Evolutionary conservation across 2,113 vertebrate species (phyloP).

Genomic region (Dipodomys ordii): DNA sequence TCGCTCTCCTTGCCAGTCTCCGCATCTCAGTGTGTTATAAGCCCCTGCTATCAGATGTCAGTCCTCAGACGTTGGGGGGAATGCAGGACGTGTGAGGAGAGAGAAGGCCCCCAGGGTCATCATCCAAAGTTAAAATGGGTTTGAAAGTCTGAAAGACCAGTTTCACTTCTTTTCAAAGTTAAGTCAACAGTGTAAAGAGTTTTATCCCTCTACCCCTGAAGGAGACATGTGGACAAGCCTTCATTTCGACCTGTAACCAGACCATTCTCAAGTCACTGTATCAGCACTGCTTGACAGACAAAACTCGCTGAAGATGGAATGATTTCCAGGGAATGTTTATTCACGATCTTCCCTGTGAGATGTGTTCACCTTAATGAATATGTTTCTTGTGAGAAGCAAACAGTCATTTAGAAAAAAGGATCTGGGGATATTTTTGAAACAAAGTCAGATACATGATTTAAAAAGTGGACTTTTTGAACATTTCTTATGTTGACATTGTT

Average conservation of each 20-base stretch:
- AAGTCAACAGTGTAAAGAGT: too few relatives aligned
- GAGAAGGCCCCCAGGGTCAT: neutral
- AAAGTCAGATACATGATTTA: neutral
- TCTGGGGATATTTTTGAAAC: conserved; percentile 17
- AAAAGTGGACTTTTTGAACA: neutral
- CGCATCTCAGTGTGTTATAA: neutral
- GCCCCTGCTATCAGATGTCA: neutral
- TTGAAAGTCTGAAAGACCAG: neutral
- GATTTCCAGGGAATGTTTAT: neutral
- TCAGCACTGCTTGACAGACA: neutral
- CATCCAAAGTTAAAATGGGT: too few relatives aligned
- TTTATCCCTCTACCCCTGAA: neutral
- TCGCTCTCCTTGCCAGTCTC: neutral
- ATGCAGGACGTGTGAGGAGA: neutral
- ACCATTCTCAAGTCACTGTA: too few relatives aligned
- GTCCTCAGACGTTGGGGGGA: neutral
- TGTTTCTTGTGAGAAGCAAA: conserved; percentile 17
- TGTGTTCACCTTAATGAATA: neutral
- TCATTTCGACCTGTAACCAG: neutral
- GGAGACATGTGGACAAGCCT: neutral
- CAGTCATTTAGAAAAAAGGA: neutral
- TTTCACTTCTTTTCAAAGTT: conserved; percentile 25
- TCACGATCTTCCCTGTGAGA: neutral
- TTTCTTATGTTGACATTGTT: neutral
- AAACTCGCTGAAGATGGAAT: neutral